Evolutionary conservation across 2,797 vertebrate genomes (phyloP).

Genomic region (Pogonophryne albipinna): DNA sequence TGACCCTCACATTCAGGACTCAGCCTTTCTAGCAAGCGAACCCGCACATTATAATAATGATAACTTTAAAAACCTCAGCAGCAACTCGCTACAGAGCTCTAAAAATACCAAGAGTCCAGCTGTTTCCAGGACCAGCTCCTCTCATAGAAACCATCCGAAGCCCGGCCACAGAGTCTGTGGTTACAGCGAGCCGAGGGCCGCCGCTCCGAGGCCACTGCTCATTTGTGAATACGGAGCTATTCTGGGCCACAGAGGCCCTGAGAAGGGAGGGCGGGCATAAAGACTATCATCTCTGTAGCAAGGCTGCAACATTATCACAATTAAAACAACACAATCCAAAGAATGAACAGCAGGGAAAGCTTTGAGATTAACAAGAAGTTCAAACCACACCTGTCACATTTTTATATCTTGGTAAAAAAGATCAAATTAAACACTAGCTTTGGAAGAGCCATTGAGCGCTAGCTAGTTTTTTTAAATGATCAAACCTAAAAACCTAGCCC

Average conservation of each 20-base stretch:
- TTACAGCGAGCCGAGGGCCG: constrained; percentile 20
- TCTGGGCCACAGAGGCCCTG: constrained; percentile 46
- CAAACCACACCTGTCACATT: neutral
- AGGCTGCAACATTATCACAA: neutral
- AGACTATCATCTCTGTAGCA: neutral
- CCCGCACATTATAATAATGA: constrained; percentile 75
- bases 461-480: too few species aligned
- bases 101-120: constrained; percentile 71
- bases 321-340: neutral
- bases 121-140: constrained; percentile 67
- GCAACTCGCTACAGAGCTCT: constrained; percentile 57
- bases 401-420: neutral
- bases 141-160: constrained; percentile 54
- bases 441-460: too few species aligned
- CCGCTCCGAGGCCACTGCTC: constrained; percentile 42
- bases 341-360: neutral
- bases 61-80: constrained; percentile 58
- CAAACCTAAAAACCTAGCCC: too few species aligned
- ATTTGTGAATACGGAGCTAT: constrained; percentile 72
- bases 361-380: neutral
- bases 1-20: constrained; percentile 27
- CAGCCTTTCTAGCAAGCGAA: constrained; percentile 25
- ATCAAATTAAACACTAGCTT: neutral
- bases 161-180: constrained; percentile 56
- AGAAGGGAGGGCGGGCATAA: neutral